These are phyloP conservation scores for Ips nitidus DNA, from an alignment of 1,140 invertebrate species.

Conservation along the genomic window DNA sequence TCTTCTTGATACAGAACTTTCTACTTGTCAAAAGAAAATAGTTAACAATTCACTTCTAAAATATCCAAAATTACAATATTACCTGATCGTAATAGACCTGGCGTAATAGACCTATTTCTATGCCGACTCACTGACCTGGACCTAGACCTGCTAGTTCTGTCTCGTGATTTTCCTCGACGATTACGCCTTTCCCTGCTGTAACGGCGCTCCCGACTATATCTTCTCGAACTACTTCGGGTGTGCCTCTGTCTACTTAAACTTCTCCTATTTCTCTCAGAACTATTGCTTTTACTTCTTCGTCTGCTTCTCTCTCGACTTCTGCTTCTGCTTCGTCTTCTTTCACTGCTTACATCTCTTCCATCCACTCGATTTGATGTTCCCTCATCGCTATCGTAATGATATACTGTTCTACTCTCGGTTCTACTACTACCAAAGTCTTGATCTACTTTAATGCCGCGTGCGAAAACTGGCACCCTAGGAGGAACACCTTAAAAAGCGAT, in stretches of 20 bases:
- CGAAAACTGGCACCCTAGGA: neutral
- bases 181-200: neutral
- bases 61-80: neutral
- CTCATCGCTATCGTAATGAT: neutral
- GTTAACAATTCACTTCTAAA: neutral
- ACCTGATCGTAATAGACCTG: neutral
- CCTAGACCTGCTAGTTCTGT: neutral
- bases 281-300: no score
- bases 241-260: no score
- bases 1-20: neutral
- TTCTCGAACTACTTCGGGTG: neutral
- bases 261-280: neutral
- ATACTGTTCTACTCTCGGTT: no score
- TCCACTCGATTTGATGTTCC: neutral
- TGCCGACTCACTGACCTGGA: neutral
- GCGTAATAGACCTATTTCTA: conserved; percentile 12
- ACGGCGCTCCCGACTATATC: neutral
- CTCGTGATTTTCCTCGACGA: neutral
- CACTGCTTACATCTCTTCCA: neutral
- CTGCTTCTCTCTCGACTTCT: neutral
- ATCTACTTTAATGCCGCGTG: conserved; percentile 1
- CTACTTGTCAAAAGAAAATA: neutral
- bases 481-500: neutral
- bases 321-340: neutral
- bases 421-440: neutral